Evolutionary conservation across 1,140 invertebrate genomes (phyloP), one percentile per base, ranked within the genome.

Genomic region (Melitaea cinxia): DNA sequence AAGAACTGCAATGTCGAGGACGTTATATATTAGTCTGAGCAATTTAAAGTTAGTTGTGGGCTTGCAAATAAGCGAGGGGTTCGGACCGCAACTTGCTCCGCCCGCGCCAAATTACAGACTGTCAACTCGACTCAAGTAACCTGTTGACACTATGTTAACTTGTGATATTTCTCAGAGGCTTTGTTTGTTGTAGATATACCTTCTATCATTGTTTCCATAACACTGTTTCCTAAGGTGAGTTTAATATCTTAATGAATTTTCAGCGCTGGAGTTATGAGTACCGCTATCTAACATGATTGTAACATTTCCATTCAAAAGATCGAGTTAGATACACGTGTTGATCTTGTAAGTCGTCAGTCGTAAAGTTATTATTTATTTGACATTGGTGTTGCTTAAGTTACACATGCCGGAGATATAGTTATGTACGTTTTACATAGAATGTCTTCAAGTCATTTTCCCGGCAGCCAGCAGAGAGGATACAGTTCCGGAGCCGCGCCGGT

Each of bases 71-170:
- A 83, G 77, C 75, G 77, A 72, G 74, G 75, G 75, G 70, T 74
- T 74, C 71, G 74, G 72, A 81, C 75, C 77, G 65, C 75, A 86
- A 82, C 63, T 88, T 82, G 67, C 73, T 78, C 76, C 73, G 74
- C 57, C 77, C 76, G 73, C 68, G 75, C 77, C 80, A 88, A 88
- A 88, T 88, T 88, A 88, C 78, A 86, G 83, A 85, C 81, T 88
- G 82, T 83, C 81, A 83, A 80, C 75, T 85, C 72, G 75, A 75
- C 82, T 88, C 84, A 84, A 86, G 83, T 88, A 88, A 90, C 85
- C 85, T 88, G 84, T 88, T 90, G 85, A 85, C 84, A 80, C 73
- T 77, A 68, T 67, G 56, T 66, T 72, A 60, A 66, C 66, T 75
- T 76, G 55, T 60, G 63, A 70, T 73, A 67, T 76, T 73, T 70